Evolutionary conservation across 2,888 invertebrate species (phyloP).

Genomic region (Apodemia mormo): DNA sequence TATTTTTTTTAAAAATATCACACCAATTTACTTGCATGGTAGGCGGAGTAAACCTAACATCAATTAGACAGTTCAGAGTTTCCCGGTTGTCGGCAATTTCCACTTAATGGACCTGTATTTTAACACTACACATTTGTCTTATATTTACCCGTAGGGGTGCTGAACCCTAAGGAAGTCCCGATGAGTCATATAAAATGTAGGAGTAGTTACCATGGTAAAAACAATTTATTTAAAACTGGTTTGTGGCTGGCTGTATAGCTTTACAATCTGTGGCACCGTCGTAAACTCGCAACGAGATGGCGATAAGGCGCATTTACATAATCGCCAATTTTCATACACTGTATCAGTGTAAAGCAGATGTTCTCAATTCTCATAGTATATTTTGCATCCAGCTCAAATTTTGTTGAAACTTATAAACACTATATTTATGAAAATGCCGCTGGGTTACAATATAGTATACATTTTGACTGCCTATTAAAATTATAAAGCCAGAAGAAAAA

Average conservation of each 20-base stretch:
- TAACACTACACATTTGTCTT: not conserved
- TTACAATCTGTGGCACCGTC: conserved; percentile 35
- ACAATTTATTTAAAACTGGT: conserved; percentile 17
- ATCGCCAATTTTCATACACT: conserved; percentile 26
- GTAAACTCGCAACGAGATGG: conserved; percentile 17
- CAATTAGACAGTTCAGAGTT: too few species aligned
- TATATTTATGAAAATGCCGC: too few species aligned
- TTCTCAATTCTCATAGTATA: not conserved
- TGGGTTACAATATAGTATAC: too few species aligned
- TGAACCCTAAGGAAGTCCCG: not conserved
- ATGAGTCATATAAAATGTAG: conserved; percentile 15
- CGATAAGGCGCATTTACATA: conserved; percentile 26
- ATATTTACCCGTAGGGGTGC: not conserved
- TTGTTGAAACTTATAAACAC: too few species aligned
- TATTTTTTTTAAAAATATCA: too few species aligned
- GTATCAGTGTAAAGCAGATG: conserved; percentile 20
- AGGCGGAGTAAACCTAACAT: too few species aligned
- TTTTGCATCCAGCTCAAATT: not conserved
- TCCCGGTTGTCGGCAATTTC: too few species aligned
- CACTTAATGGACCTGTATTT: too few species aligned
- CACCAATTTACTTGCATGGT: too few species aligned
- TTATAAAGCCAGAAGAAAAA: too few species aligned
- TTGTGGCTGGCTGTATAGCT: conserved; percentile 6
- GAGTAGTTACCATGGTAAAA: conserved; percentile 16
- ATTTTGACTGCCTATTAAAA: too few species aligned